These are phyloP conservation scores for Takifugu rubripes DNA, from an alignment of 2,797 vertebrate species.

Conservation along the genomic window DNA sequence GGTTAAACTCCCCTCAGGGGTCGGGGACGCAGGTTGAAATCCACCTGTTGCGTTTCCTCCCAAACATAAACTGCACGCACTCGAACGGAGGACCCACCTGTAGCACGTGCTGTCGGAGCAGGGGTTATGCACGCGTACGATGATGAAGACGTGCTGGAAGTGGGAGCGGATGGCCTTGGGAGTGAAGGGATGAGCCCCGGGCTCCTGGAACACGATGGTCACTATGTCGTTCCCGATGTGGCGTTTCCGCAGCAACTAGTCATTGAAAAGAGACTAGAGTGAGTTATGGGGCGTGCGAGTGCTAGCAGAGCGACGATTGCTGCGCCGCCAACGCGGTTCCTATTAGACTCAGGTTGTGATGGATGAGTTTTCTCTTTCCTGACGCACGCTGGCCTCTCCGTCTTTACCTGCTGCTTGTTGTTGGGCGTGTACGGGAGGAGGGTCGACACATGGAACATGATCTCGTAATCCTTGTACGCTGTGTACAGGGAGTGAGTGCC, in stretches of 20 bases:
- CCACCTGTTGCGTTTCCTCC: too few relatives aligned
- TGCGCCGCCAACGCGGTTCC: too few relatives aligned
- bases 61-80: too few relatives aligned
- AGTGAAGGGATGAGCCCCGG: constrained; percentile 92
- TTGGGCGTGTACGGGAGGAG: constrained; percentile 96
- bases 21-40: too few relatives aligned
- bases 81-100: constrained; percentile 75
- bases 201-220: constrained; percentile 98
- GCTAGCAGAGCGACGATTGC: too few relatives aligned
- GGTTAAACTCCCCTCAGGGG: neutral
- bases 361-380: too few relatives aligned
- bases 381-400: neutral
- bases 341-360: too few relatives aligned
- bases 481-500: constrained; percentile 96
- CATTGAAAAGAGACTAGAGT: constrained; percentile 2
- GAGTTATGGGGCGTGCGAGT: too few relatives aligned
- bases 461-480: constrained; percentile 94
- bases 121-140: constrained; percentile 88
- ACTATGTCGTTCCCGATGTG: constrained; percentile 98
- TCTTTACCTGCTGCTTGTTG: constrained; percentile 94
- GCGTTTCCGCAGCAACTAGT: constrained; percentile 88
- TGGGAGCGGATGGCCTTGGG: constrained; percentile 94
- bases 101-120: constrained; percentile 92
- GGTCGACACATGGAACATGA: constrained; percentile 98
- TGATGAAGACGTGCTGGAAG: constrained; percentile 96